phyloP scores from a whole-genome alignment of 1,140 invertebrate species.

The Caligus rogercresseyi region DNA sequence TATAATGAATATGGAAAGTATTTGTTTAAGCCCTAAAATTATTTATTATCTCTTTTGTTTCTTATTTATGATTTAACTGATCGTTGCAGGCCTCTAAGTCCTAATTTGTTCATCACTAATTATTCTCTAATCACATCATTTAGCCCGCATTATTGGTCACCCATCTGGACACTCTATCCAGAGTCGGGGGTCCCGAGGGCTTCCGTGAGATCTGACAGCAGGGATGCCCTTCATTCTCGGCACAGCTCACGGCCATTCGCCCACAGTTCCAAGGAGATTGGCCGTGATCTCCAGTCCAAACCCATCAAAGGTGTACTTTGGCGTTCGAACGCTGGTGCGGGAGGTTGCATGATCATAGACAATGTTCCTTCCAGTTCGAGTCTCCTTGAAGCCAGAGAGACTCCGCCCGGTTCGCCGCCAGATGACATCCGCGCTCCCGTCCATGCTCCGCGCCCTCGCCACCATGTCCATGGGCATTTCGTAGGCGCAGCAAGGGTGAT shows the following conservation, averaged over 20 bases:
- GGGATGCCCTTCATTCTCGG: neutral
- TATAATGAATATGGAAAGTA: too few relatives aligned
- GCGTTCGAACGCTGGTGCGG: neutral
- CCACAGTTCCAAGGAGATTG: neutral
- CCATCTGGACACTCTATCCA: neutral
- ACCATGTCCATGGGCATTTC: slow-evolving; percentile 12
- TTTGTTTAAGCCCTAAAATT: too few relatives aligned
- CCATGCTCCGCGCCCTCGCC: slow-evolving; percentile 16
- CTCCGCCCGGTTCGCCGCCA: neutral
- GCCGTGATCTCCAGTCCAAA: neutral
- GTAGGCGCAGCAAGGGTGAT: slow-evolving; percentile 13
- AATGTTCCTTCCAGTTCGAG: neutral
- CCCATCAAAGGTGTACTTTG: neutral
- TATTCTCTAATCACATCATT: too few relatives aligned
- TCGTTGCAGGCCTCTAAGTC: too few relatives aligned
- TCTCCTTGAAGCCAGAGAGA: neutral
- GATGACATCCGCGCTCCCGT: slow-evolving; percentile 17
- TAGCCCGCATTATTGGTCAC: too few relatives aligned
- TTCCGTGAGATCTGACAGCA: neutral
- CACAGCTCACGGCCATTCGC: neutral
- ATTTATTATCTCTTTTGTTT: too few relatives aligned
- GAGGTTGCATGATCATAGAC: neutral
- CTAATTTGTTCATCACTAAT: too few relatives aligned
- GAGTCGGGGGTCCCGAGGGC: neutral
- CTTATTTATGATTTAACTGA: too few relatives aligned